Evolutionary conservation across 2,113 vertebrate genomes (phyloP).

Genomic region (Lates calcarifer): DNA sequence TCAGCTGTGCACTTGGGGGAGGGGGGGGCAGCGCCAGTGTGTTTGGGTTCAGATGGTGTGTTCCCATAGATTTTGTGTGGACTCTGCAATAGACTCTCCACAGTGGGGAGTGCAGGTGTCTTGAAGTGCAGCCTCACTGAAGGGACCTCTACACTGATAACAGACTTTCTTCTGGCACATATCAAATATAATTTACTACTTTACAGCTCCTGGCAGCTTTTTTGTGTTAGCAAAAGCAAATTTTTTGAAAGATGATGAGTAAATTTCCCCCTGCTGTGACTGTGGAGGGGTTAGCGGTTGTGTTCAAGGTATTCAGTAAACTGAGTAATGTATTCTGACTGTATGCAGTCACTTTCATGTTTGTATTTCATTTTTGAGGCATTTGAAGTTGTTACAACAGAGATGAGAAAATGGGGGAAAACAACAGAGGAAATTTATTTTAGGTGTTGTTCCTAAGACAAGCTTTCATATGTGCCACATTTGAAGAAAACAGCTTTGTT

Average conservation of each 20-base stretch:
- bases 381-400: not conserved
- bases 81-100: not conserved
- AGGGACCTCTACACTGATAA: slow-evolving; percentile 9
- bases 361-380: not conserved
- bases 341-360: not conserved
- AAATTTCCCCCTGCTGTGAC: slow-evolving; percentile 3
- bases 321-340: not conserved
- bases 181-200: slow-evolving; percentile 18
- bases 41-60: slow-evolving; percentile 4
- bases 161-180: slow-evolving; percentile 8
- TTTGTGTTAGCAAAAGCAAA: not conserved
- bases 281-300: not conserved
- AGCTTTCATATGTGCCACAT: not conserved
- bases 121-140: not conserved
- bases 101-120: slow-evolving; percentile 1
- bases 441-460: no score
- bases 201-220: not conserved
- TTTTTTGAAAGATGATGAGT: slow-evolving; percentile 14
- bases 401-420: not conserved
- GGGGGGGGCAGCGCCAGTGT: slow-evolving; percentile 32
- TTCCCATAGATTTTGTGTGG: slow-evolving; percentile 15
- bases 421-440: no score
- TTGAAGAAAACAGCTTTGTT: not conserved
- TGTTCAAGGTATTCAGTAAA: not conserved
- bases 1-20: slow-evolving; percentile 33